Evolutionary conservation across 2,888 invertebrate species (phyloP), one percentile per base, ranked within the genome.

Genomic region (Crocallis elinguaria): DNA sequence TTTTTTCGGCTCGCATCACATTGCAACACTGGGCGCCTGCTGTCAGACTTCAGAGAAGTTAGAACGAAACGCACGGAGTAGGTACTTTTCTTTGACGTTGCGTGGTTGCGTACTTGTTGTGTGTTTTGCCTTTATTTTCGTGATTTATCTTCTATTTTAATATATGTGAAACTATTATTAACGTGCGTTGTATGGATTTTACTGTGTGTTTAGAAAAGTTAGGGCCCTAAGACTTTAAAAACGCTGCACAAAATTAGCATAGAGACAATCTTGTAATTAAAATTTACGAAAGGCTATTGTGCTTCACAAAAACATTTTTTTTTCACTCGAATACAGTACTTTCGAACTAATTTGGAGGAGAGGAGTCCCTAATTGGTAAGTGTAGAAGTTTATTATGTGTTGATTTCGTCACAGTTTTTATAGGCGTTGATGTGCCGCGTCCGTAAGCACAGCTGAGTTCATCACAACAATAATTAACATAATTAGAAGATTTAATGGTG

Each of bases 91-190:
- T 72, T 78, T 77, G 76, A 76, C 76, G 80, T 79, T 77, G 79
- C 75, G 77, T 77, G 73, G 68, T 79, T 79, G 69, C 68, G 77
- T 79, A 49, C 78, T 72, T 45, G 69, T 75, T 74, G 63, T 74
- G 63, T 69, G 75, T 75, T 73, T 77, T 73, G 67, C 68, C 71
- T 69, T 71, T 71, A 72, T 67, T 67, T 73, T 72, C 69, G 75
- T 74, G 74, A 62, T 54, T 58, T 62, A 62, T 60, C 62, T 50
- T 64, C 41, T 64, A 60, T 67, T 57, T 63, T 60, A 54, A 41
- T 54, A 61, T 53, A 46, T 45, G 17, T 14, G 35, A 52, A 46
- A 61, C 33, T 60, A 58, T 52, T 42, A 43, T 33, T 36, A 43
- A 39, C 49, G 42, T 51, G 57, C 42, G 50, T 56, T 54, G 5